Conservation (phyloP, 2,888 invertebrate genomes). For the Sarcophaga caerulescens region DNA sequence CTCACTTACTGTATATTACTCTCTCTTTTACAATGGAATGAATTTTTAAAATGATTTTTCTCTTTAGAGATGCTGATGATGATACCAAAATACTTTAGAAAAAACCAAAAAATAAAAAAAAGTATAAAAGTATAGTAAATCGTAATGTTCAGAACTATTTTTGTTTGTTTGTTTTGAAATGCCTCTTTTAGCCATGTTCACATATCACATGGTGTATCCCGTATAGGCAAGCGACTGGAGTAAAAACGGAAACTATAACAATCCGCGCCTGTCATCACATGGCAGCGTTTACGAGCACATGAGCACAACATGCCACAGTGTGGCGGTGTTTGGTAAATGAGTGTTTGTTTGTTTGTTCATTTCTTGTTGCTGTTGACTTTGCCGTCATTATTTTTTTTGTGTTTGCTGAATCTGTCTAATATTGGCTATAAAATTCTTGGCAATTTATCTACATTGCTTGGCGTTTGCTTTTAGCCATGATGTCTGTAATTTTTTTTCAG, state of each 20-base stretch:
- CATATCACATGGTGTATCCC: neutral
- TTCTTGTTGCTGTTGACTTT: neutral
- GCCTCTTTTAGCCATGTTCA: neutral
- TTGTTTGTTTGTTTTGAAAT: neutral
- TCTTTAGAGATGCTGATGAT: neutral
- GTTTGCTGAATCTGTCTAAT: slow-evolving; percentile 55
- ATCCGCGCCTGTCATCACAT: slow-evolving; percentile 57
- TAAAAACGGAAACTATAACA: slow-evolving; percentile 63
- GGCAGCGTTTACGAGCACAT: slow-evolving; percentile 30
- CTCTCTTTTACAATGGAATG: slow-evolving; percentile 29
- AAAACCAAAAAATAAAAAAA: neutral
- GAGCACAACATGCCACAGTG: slow-evolving; percentile 27
- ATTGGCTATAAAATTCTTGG: slow-evolving; percentile 55
- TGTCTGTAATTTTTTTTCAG: slow-evolving; percentile 37
- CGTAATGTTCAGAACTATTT: slow-evolving; percentile 45
- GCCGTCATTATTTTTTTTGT: neutral
- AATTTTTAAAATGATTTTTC: slow-evolving; percentile 28
- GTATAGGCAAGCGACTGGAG: neutral
- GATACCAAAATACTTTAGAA: too few species aligned
- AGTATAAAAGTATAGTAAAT: slow-evolving; percentile 29
- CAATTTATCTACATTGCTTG: slow-evolving; percentile 66
- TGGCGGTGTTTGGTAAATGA: neutral
- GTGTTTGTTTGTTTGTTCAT: slow-evolving; percentile 6
- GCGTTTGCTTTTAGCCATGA: slow-evolving; percentile 65
- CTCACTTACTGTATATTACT: neutral